Conservation (phyloP, 1,140 invertebrate species). For the Lethocerus indicus region DNA sequence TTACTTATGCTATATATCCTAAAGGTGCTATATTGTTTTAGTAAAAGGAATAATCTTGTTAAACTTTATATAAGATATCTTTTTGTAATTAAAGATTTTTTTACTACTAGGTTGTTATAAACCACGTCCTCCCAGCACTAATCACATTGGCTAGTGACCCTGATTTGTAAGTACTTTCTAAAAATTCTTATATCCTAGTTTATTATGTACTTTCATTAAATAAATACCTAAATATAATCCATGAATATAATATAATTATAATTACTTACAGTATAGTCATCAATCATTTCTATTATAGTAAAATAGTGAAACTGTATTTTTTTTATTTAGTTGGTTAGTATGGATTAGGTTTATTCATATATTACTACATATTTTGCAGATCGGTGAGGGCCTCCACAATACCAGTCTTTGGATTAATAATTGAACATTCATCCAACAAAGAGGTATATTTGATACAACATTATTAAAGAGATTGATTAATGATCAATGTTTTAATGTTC, state of each 20-base stretch:
- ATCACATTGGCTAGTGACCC: conserved; percentile 51
- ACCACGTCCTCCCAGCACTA: conserved; percentile 49
- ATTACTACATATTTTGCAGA: conserved; percentile 25
- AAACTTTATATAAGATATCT: too few species aligned
- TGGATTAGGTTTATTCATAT: conserved; percentile 15
- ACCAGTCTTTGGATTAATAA: conserved; percentile 41
- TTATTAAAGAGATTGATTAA: neutral
- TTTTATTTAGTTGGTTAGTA: conserved; percentile 11
- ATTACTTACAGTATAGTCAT: too few species aligned
- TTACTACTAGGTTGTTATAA: too few species aligned
- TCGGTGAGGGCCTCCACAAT: conserved; percentile 43
- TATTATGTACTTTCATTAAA: too few species aligned
- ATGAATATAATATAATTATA: too few species aligned
- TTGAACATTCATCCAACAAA: conserved; percentile 35
- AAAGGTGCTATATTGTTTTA: too few species aligned
- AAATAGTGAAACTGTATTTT: neutral
- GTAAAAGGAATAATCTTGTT: too few species aligned
- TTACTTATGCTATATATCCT: too few species aligned
- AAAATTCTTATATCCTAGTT: conserved; percentile 1
- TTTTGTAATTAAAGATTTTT: too few species aligned
- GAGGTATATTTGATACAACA: conserved; percentile 25
- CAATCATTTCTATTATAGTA: too few species aligned
- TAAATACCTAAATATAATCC: too few species aligned
- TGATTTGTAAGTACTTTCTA: conserved; percentile 36
- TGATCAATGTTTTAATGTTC: conserved; percentile 1